Base-by-base conservation (phyloP, 92 coral and sea anemone genomes). In the Siderastrea radians region DNA sequence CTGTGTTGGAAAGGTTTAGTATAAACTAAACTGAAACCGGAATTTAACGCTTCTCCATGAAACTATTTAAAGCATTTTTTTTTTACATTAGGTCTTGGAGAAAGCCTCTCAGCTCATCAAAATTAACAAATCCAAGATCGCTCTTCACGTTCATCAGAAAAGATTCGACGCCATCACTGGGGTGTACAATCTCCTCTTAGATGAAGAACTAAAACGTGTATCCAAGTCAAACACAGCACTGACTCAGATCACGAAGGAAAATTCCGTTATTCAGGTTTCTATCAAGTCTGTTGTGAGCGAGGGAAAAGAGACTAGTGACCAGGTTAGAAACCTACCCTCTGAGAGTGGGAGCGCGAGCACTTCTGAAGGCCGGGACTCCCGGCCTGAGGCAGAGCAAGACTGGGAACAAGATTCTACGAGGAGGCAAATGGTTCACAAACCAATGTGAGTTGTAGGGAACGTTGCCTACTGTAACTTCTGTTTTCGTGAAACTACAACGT, bases 141-240 rank as follows among this genome's bases (percentile, higher is more conserved):
- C 91, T 14, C 60, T 81, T 1, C 95, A 94, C 85, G 94, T 97
- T 13, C 88, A 90, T 11, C 92, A 90, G 79, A 91, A 94, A 19
- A 81, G 96, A 45, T 93, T 88, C 72, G 99, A 97, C 89, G 89
- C 98, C 52, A 80, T 95, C 2, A 92, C 94, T 14, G 98, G 97
- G 8, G 94, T 95, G 16, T 95, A 95, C 69, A 87, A 94, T 79
- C 89, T 95, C 17, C 53, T 94, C 5, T 65, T 97, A 52, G 97
- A 95, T 72, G 96, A 95, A 61, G 95, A 95, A 86, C 77, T 88
- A 68, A 87, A 91, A 50, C 75, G 83, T 6, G 79, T 49, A 10
- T 77, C 52, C 44, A 52, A n/a, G 17, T 43, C 74, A 26, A 17
- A 77, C 60, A 38, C n/a, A 14, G 8, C 15, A 7, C 60, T 19